Conservation (phyloP, 1,140 invertebrate species). For the Melitaea cinxia region DNA sequence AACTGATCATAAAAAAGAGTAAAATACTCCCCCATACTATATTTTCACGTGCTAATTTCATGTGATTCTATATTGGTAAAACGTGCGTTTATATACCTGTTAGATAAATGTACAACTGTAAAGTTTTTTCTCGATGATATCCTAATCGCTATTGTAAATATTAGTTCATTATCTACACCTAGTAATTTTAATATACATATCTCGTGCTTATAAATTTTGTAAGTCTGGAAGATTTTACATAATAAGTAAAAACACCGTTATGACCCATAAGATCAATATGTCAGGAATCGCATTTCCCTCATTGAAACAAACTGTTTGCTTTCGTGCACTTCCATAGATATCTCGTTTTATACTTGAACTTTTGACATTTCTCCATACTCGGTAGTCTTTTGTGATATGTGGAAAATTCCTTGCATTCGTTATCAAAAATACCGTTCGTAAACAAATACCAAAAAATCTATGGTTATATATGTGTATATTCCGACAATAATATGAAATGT, state of each 20-base stretch:
- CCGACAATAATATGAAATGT: neutral
- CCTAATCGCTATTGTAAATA: too few species aligned
- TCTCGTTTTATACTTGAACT: constrained; percentile 38
- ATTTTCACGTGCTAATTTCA: neutral
- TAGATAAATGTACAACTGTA: too few species aligned
- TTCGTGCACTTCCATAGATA: constrained; percentile 39
- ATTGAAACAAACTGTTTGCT: constrained; percentile 37
- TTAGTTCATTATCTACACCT: too few species aligned
- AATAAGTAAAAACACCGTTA: constrained; percentile 33
- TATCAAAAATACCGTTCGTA: constrained; percentile 1
- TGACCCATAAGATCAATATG: constrained; percentile 35
- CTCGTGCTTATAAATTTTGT: too few species aligned
- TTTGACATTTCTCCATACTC: constrained; percentile 33
- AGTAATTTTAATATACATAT: too few species aligned
- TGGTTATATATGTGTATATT: neutral
- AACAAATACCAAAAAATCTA: neutral
- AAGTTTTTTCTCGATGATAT: too few species aligned
- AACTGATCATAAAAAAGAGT: neutral
- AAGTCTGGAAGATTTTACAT: too few species aligned
- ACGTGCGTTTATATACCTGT: too few species aligned
- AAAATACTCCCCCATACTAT: neutral
- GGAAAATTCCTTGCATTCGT: constrained; percentile 24
- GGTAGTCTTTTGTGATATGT: constrained; percentile 26
- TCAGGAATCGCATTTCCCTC: constrained; percentile 32
- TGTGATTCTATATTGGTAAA: too few species aligned